phyloP scores from a whole-genome alignment of 2,888 invertebrate genomes.

The Enchytraeus crypticus region DNA sequence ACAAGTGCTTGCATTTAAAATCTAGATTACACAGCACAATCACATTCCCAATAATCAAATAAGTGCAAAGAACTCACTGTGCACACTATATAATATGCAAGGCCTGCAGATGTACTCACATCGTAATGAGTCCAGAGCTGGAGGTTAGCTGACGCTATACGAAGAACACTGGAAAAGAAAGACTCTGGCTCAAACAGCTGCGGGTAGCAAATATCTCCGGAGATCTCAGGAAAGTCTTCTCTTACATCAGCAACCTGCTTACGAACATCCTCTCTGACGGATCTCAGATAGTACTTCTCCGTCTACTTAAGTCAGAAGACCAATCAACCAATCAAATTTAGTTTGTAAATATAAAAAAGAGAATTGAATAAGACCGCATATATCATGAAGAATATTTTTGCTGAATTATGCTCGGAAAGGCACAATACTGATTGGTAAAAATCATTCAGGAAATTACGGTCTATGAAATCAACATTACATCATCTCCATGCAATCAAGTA shows the following conservation, averaged over 20 bases:
- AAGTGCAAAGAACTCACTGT: too few relatives aligned
- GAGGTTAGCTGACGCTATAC: slow-evolving; percentile 51
- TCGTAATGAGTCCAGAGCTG: slow-evolving; percentile 57
- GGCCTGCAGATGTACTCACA: too few relatives aligned
- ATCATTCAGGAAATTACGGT: too few relatives aligned
- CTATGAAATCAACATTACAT: too few relatives aligned
- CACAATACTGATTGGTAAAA: neutral
- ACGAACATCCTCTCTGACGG: slow-evolving; percentile 52
- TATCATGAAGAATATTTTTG: neutral
- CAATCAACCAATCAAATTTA: neutral
- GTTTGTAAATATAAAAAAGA: neutral
- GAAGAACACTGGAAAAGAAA: slow-evolving; percentile 54
- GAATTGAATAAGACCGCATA: neutral
- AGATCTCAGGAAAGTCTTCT: slow-evolving; percentile 51
- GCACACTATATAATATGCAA: too few relatives aligned
- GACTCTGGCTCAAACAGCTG: slow-evolving; percentile 44
- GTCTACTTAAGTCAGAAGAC: slow-evolving; percentile 27
- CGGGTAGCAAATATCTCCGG: slow-evolving; percentile 50
- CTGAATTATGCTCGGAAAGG: neutral
- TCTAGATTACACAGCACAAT: too few relatives aligned
- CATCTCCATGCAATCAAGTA: too few relatives aligned
- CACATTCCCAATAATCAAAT: too few relatives aligned
- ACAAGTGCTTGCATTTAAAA: too few relatives aligned
- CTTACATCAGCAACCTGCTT: slow-evolving; percentile 52
- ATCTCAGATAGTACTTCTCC: slow-evolving; percentile 48